These are phyloP conservation scores for Serripes groenlandicus DNA, from an alignment of 2,888 invertebrate species.

Conservation along the genomic window DNA sequence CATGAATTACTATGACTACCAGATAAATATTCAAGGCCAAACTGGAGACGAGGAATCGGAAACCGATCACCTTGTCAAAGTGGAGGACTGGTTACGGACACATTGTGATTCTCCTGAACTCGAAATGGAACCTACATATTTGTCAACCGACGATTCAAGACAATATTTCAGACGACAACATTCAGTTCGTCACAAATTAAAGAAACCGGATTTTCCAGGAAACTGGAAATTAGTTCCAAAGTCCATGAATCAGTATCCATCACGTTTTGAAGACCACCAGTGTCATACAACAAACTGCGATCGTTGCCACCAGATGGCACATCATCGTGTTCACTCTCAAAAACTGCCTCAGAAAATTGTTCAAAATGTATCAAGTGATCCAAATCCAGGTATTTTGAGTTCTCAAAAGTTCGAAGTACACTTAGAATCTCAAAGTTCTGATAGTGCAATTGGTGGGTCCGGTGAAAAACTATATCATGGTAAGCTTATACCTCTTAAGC, in stretches of 20 bases:
- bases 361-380: not conserved
- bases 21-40: conserved; percentile 12
- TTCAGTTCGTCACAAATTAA: conserved; percentile 19
- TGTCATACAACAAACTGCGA: conserved; percentile 61
- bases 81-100: conserved; percentile 54
- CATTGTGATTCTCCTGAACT: conserved; percentile 23
- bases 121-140: not conserved
- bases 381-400: not conserved
- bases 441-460: conserved; percentile 67
- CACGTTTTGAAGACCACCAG: conserved; percentile 48
- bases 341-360: not conserved
- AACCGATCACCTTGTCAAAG: conserved; percentile 57
- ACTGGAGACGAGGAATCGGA: conserved; percentile 20
- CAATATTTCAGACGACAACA: conserved; percentile 44
- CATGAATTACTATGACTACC: conserved; percentile 18
- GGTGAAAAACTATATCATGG: conserved; percentile 58
- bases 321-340: not conserved
- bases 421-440: conserved; percentile 60
- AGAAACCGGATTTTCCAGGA: conserved; percentile 51
- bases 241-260: conserved; percentile 47
- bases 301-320: conserved; percentile 39
- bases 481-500: conserved; percentile 17
- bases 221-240: conserved; percentile 63
- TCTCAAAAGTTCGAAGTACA: not conserved
- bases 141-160: not conserved